A percentile compares a stretch with the other conserved stretches of the same genome.
phyloP scores from a whole-genome alignment of 1,140 invertebrate species.

The Chrysomallon squamiferum region DNA sequence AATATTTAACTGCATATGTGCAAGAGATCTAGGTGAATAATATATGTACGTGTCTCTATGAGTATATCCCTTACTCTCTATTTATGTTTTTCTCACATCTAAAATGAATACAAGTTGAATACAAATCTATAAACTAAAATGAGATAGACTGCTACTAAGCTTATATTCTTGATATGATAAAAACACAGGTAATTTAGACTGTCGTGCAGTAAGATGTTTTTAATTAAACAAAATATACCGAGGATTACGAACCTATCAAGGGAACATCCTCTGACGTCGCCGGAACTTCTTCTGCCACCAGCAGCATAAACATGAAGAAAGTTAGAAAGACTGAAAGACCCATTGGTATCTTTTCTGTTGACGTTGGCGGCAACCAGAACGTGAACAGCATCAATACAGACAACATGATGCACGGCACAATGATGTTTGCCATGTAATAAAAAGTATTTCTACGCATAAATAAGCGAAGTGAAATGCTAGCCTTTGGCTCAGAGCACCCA shows the following conservation, averaged over 20 bases:
- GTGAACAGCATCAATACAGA: conserved; percentile 98
- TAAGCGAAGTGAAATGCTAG: conserved; percentile 96
- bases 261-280: conserved; percentile 97
- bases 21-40: too few species aligned
- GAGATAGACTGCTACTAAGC: too few species aligned
- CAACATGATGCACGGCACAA: conserved; percentile 86
- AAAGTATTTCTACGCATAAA: conserved; percentile 96
- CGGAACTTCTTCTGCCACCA: conserved; percentile 81
- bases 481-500: conserved; percentile 76
- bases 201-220: too few species aligned
- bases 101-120: too few species aligned
- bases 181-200: too few species aligned
- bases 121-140: too few species aligned
- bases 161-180: too few species aligned
- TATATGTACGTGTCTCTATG: too few species aligned
- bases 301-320: conserved; percentile 64
- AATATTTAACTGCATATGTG: background rate
- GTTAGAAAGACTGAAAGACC: conserved; percentile 69
- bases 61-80: too few species aligned
- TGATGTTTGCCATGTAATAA: conserved; percentile 99
- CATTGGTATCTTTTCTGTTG: conserved; percentile 98
- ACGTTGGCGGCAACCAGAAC: conserved; percentile 94
- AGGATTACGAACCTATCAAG: conserved; percentile 89
- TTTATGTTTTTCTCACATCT: too few species aligned
- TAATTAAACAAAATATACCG: too few species aligned